Base-by-base conservation (phyloP, 2,113 vertebrate genomes). In the Menidia beryllina region DNA sequence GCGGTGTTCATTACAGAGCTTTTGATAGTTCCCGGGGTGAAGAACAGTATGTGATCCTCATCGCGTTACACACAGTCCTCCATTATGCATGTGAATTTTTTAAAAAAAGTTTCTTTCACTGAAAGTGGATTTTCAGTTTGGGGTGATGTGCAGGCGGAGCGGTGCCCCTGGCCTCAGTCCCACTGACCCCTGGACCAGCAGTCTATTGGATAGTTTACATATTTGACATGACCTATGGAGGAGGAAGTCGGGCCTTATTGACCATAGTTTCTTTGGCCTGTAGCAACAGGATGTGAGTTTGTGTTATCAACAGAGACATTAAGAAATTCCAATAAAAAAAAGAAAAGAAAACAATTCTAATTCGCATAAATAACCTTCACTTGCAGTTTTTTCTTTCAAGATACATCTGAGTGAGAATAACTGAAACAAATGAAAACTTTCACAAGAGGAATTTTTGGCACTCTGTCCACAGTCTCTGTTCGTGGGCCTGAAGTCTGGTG, bases 361-460 rank as follows among this genome's bases (percentile, higher is more conserved):
- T 43, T 26, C 43, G 43, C 52, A n/a, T n/a, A n/a, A n/a, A n/a
- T n/a, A n/a, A n/a, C n/a, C n/a, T n/a, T n/a, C n/a, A 72, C 69
- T 60, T 54, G 20, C 48, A 77, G 47, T 41, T 78, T 48, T 59
- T 11, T 65, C 39, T 58, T 25, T 23, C 20, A 24, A 49, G 56
- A 34, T 54, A 12, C 77, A 20, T 69, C 17, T 8, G 55, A 21
- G 67, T 81, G 68, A 65, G 74, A 81, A 68, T 13, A 51, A 62
- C 54, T 53, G 41, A 67, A 88, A 69, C 86, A 91, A 82, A 86
- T 90, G 86, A 86, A 88, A 90, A 52, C 52, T 26, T 90, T 91
- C 85, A 82, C 71, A 68, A 72, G 55, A 62, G 86, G 85, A 88
- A 88, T 91, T 85, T 87, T 66, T 91, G 88, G 84, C 88, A 25